Conservation (phyloP, 2,888 invertebrate genomes). For the Cephalotes varians region DNA sequence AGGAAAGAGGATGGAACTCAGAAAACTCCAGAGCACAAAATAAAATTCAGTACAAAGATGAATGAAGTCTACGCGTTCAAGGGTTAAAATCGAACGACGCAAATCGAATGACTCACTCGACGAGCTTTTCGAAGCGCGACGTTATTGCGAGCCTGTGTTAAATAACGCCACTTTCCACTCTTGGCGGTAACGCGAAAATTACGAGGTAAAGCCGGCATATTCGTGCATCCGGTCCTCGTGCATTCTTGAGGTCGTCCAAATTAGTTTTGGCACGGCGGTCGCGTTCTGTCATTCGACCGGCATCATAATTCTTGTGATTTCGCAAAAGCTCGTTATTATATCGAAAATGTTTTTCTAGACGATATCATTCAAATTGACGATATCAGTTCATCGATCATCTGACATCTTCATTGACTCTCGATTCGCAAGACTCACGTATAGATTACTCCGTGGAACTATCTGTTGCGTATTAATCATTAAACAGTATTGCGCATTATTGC, state of each 20-base stretch:
- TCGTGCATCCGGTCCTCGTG: constrained; percentile 46
- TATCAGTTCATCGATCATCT: background rate
- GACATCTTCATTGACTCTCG: background rate
- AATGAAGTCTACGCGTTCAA: background rate
- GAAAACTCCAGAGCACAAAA: too few species aligned
- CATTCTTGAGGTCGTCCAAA: constrained; percentile 72
- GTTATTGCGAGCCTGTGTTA: constrained; percentile 31
- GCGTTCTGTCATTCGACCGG: constrained; percentile 72
- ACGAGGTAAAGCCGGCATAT: constrained; percentile 42
- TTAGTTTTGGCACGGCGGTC: constrained; percentile 71
- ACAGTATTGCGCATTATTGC: constrained; percentile 35
- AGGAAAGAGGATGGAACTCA: background rate
- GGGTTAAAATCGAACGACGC: constrained; percentile 32
- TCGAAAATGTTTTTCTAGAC: constrained; percentile 34
- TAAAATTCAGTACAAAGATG: background rate
- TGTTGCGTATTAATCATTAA: constrained; percentile 32
- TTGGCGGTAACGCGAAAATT: constrained; percentile 17
- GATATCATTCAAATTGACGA: background rate
- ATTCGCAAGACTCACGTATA: background rate
- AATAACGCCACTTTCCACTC: constrained; percentile 7
- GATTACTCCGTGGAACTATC: background rate
- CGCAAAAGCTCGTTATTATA: constrained; percentile 66
- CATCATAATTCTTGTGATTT: constrained; percentile 74
- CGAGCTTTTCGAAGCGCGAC: constrained; percentile 18
- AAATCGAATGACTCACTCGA: constrained; percentile 36